Base-by-base conservation (phyloP, 2,113 vertebrate species). In the Circaetus gallicus region DNA sequence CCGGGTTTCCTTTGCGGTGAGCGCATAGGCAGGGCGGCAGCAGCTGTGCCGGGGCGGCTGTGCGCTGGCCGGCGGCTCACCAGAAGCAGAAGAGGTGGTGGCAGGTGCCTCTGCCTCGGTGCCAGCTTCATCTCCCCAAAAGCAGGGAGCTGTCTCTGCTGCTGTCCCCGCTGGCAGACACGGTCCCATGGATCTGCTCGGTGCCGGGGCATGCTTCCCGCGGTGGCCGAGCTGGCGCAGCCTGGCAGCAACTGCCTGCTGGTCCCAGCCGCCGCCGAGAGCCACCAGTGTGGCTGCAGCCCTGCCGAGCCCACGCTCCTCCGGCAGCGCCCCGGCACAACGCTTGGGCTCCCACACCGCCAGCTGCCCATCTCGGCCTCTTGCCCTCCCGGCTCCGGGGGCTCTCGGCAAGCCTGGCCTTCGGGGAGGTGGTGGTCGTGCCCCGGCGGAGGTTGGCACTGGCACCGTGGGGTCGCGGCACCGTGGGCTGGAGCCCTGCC, bases 1-100 rank as follows among this genome's bases (percentile, higher is more conserved):
- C 63, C 1, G 73, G 32, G 90, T 18, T 97, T 97, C 96, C 96
- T 95, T 50, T 97, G 96, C 0, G 96, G 94, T 22, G 88, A 95
- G 91, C 11, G 7, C 2, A 58, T 69, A 78, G 96, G 96, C 55
- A 78, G 53, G 42, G 67, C 13, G 3, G 66, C 40, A 4, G 42
- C 0, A 25, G 49, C 91, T 29, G 32, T 43, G 66, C 81, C 4
- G 20, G 59, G 17, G 69, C 3, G 9, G 58, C 79, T 43, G 9
- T 5, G 58, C 2, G 13, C 71, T 3, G 43, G 59, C 36, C 59
- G 9, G 26, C 4, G 1, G 50, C 87, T 74, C 16, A 0, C 22
- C 71, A 26, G 26, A 10, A 70, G 36, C 82, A 43, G 38, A 34
- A 49, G 18, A 7, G 26, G 9, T 16, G 31, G 13, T 3, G 29